phyloP scores from a whole-genome alignment of 2,888 invertebrate species.

The Aleiodes alternator region DNA sequence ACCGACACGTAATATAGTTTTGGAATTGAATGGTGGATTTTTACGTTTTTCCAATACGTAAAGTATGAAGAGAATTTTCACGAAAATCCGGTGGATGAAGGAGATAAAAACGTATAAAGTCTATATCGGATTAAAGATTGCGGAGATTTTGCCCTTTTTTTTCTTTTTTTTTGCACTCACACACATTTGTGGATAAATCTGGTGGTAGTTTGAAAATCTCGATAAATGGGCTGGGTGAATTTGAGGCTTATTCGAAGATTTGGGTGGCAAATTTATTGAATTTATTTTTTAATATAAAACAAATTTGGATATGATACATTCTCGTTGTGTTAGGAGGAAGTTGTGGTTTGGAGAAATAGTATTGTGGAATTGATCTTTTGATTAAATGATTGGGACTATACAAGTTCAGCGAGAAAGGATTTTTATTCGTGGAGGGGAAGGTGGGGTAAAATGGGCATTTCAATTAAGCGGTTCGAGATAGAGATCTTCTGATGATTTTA shows the following conservation, averaged over 20 bases:
- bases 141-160: not conserved
- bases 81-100: conserved; percentile 13
- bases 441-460: too few relatives aligned
- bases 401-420: too few relatives aligned
- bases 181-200: not conserved
- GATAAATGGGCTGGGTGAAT: not conserved
- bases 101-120: not conserved
- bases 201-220: not conserved
- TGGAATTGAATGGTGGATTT: conserved; percentile 2
- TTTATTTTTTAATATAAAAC: not conserved
- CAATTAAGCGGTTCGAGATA: too few relatives aligned
- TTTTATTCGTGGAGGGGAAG: too few relatives aligned
- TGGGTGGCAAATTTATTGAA: not conserved
- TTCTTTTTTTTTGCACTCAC: not conserved
- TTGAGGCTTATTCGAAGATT: not conserved
- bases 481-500: too few relatives aligned
- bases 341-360: too few relatives aligned
- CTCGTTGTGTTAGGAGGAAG: too few relatives aligned
- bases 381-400: too few relatives aligned
- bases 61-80: conserved; percentile 7
- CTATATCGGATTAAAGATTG: conserved; percentile 23
- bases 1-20: conserved; percentile 7
- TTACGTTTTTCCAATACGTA: conserved; percentile 27
- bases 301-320: too few relatives aligned
- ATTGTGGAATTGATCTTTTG: too few relatives aligned